Conservation (phyloP, 2,888 invertebrate genomes). For the Pheosia tremula region DNA sequence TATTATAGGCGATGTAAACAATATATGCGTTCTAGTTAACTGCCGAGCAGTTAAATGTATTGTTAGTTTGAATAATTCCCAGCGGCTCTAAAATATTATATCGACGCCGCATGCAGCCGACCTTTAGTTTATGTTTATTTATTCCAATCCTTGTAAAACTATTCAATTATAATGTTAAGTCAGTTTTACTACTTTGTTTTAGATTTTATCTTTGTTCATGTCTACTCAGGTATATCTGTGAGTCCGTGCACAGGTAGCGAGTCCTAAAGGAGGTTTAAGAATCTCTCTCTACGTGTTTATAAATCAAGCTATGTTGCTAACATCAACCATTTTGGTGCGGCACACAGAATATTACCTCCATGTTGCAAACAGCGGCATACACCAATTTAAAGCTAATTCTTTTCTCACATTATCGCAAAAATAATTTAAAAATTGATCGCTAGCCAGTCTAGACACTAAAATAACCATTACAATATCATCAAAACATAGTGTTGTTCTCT, state of each 20-base stretch:
- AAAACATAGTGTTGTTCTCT: not conserved
- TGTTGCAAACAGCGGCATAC: no score
- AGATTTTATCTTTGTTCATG: no score
- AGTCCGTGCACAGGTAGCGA: no score
- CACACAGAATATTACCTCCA: no score
- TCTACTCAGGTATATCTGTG: no score
- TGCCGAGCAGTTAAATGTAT: slow-evolving; percentile 46
- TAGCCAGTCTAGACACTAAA: not conserved
- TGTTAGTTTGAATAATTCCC: slow-evolving; percentile 44
- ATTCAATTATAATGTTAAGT: not conserved
- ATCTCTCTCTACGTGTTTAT: no score
- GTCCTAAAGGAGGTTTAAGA: no score
- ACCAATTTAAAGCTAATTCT: no score
- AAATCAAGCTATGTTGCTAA: no score
- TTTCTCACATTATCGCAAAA: no score
- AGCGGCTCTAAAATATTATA: slow-evolving; percentile 42
- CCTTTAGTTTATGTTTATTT: not conserved
- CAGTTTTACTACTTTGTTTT: no score
- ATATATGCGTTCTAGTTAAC: slow-evolving; percentile 47
- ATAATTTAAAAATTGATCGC: not conserved
- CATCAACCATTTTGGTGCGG: no score
- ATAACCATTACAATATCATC: not conserved
- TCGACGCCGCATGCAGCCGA: slow-evolving; percentile 18
- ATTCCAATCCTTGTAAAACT: not conserved
- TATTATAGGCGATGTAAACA: slow-evolving; percentile 56